phyloP scores from a whole-genome alignment of 2,113 vertebrate genomes.

The Leptosomus discolor region DNA sequence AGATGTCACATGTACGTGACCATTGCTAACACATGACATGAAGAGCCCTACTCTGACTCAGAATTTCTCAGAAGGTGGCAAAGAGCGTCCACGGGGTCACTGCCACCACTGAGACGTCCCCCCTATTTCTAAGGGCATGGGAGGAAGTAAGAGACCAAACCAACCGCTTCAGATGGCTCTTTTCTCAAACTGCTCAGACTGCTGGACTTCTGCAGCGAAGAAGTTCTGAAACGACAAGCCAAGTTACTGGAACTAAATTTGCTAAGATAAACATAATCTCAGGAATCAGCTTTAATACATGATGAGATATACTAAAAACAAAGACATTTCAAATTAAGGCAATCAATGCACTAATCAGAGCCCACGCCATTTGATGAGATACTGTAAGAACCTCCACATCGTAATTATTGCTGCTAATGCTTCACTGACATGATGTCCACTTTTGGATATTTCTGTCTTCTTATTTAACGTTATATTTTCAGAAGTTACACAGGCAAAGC shows the following conservation, averaged over 20 bases:
- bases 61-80: not conserved
- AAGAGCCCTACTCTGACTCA: not conserved
- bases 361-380: not conserved
- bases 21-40: not conserved
- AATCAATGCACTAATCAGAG: not conserved
- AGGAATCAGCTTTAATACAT: not conserved
- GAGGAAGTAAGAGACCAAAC: constrained; percentile 16
- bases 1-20: not conserved
- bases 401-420: not conserved
- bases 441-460: not conserved
- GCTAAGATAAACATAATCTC: not conserved
- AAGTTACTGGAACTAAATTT: not conserved
- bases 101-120: not conserved
- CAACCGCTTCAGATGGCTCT: constrained; percentile 77
- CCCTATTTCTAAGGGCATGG: not conserved
- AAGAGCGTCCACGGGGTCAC: not conserved
- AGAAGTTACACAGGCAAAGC: not conserved
- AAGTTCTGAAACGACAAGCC: constrained; percentile 70
- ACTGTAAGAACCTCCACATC: not conserved
- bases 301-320: not conserved
- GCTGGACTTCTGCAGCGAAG: constrained; percentile 73
- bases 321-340: not conserved
- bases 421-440: not conserved
- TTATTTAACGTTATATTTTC: not conserved
- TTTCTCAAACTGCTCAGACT: constrained; percentile 81